Percentiles rank a stretch among this genome's conserved stretches.
Evolutionary conservation across 2,888 invertebrate genomes (phyloP).

Genomic region (Dusona sp.): DNA sequence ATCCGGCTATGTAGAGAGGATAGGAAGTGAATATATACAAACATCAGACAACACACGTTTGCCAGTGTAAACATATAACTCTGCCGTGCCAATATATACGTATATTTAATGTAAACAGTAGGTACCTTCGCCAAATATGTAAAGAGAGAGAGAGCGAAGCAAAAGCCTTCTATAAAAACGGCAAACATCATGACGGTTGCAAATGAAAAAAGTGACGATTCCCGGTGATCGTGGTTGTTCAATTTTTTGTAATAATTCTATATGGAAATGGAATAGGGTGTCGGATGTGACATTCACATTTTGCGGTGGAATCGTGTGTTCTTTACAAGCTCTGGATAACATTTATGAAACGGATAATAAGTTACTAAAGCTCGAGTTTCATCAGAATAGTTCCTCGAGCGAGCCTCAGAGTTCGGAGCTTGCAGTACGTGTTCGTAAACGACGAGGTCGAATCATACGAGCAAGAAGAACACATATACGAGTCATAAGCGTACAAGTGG

Average conservation of each 20-base stretch:
- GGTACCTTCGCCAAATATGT: conserved; percentile 16
- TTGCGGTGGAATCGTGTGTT: not conserved
- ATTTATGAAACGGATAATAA: not conserved
- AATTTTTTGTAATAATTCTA: not conserved
- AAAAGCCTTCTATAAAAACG: conserved; percentile 10
- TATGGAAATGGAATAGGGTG: not conserved
- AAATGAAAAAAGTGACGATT: not conserved
- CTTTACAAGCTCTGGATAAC: not conserved
- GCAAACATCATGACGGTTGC: not conserved
- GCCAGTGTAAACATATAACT: conserved; percentile 54
- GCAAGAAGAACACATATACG: conserved; percentile 39
- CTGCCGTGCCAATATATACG: conserved; percentile 24
- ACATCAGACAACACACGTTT: conserved; percentile 56
- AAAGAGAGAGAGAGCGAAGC: not conserved
- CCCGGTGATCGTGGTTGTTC: not conserved
- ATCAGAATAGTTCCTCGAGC: conserved; percentile 15
- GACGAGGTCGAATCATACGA: conserved; percentile 38
- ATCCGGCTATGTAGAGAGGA: conserved; percentile 45
- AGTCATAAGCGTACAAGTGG: conserved; percentile 37
- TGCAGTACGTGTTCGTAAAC: not conserved
- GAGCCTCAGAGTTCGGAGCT: conserved; percentile 14
- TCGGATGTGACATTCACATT: not conserved
- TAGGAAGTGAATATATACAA: conserved; percentile 43
- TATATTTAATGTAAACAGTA: conserved; percentile 38
- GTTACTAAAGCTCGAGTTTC: not conserved